phyloP scores from a whole-genome alignment of 2,888 invertebrate species.

The Nemotelus pantherinus region DNA sequence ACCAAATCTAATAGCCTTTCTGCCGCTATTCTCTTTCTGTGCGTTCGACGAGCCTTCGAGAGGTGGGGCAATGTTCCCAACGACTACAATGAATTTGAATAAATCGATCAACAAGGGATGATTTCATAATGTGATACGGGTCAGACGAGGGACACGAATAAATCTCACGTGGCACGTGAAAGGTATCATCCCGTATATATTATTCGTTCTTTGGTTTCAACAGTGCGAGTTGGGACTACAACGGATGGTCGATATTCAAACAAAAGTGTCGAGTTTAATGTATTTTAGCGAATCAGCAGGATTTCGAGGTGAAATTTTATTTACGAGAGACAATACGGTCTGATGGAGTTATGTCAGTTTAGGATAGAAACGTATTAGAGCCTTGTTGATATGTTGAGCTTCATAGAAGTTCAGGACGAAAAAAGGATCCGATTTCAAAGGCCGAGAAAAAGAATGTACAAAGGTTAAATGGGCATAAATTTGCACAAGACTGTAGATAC shows the following conservation, averaged over 20 bases:
- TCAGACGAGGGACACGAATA: constrained; percentile 24
- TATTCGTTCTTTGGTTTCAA: no score
- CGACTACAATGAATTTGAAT: constrained; percentile 23
- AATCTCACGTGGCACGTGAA: constrained; percentile 7
- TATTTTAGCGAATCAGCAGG: constrained; percentile 3
- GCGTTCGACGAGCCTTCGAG: no score
- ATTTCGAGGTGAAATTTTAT: not conserved
- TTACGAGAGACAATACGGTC: not conserved
- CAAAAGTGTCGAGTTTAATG: not conserved
- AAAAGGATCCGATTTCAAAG: no score
- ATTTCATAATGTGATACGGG: constrained; percentile 32
- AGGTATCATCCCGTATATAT: not conserved
- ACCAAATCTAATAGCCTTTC: not conserved
- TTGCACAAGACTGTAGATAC: no score
- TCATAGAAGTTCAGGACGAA: no score
- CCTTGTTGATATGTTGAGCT: no score
- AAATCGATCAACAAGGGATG: constrained; percentile 36
- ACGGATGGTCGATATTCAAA: not conserved
- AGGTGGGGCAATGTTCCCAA: not conserved
- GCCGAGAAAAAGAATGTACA: no score
- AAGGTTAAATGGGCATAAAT: no score
- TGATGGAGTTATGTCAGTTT: no score
- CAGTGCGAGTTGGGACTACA: not conserved
- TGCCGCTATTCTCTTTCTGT: no score
- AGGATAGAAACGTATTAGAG: no score